A percentile compares a stretch with the other conserved stretches of the same genome.
These are phyloP conservation scores for Linnaemya tessellans DNA, from an alignment of 2,888 invertebrate species.

Conservation along the genomic window DNA sequence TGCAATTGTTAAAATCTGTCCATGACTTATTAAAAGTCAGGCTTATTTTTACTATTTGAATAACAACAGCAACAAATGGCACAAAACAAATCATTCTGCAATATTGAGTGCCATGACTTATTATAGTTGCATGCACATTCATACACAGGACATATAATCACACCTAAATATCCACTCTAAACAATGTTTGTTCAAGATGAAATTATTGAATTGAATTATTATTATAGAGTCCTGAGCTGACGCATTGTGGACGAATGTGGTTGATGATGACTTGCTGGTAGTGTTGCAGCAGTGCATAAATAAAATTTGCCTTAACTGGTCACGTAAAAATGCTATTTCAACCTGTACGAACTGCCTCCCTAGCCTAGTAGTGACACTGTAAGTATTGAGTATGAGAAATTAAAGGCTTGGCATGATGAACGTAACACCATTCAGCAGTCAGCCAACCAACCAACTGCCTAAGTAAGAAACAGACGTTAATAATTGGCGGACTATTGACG, in stretches of 20 bases:
- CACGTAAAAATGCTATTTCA: conserved; percentile 70
- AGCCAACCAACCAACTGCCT: conserved; percentile 24
- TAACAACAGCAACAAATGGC: conserved; percentile 1
- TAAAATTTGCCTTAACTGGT: conserved; percentile 65
- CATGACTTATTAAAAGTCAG: conserved; percentile 50
- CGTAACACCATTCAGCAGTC: conserved; percentile 32
- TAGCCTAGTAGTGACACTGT: conserved; percentile 64
- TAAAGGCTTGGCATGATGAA: conserved; percentile 50
- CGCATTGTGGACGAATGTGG: background rate
- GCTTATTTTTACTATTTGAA: conserved; percentile 30
- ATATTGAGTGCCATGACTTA: conserved; percentile 65
- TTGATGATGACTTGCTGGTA: background rate
- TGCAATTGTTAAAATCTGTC: conserved; percentile 33
- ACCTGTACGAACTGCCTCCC: conserved; percentile 65
- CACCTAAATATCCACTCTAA: background rate
- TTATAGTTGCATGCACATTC: background rate
- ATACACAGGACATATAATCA: background rate
- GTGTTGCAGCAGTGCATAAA: conserved; percentile 67
- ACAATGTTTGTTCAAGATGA: conserved; percentile 22
- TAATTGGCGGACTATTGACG: conserved; percentile 63
- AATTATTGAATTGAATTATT: conserved; percentile 60
- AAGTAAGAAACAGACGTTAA: conserved; percentile 17
- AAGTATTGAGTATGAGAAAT: conserved; percentile 42
- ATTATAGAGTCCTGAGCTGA: conserved; percentile 31
- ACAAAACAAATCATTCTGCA: conserved; percentile 49